phyloP scores from a whole-genome alignment of 1,140 invertebrate genomes.

The Lordiphosa clarofinis region DNA sequence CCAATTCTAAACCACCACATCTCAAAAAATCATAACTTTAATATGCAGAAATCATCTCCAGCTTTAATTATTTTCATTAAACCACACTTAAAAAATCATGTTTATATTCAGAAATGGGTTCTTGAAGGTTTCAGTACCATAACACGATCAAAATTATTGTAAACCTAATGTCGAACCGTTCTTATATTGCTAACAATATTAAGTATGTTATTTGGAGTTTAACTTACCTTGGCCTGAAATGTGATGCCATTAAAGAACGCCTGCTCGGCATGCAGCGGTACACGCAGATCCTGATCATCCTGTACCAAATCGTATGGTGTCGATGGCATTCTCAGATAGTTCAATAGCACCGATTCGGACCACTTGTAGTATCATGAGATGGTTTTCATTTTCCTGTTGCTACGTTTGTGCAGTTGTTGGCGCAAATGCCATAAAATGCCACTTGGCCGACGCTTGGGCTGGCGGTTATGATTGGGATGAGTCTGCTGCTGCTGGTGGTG shows the following conservation, averaged over 20 bases:
- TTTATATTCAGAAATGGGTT: too few relatives aligned
- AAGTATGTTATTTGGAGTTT: too few relatives aligned
- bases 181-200: too few relatives aligned
- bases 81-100: too few relatives aligned
- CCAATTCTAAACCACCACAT: too few relatives aligned
- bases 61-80: too few relatives aligned
- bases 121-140: too few relatives aligned
- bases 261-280: conserved; percentile 96
- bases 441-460: conserved; percentile 41
- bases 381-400: conserved; percentile 79
- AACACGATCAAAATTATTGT: too few relatives aligned
- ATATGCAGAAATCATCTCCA: too few relatives aligned
- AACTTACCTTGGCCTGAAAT: conserved; percentile 95
- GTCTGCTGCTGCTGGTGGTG: conserved; percentile 20
- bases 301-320: conserved; percentile 96
- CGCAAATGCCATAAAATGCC: conserved; percentile 76
- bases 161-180: too few relatives aligned
- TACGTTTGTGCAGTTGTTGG: conserved; percentile 77
- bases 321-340: conserved; percentile 86
- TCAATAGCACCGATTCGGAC: conserved; percentile 80
- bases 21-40: too few relatives aligned
- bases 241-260: conserved; percentile 97
- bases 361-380: conserved; percentile 80
- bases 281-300: conserved; percentile 95
- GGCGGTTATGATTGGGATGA: conserved; percentile 15